phyloP scores from a whole-genome alignment of 2,888 invertebrate species.

The Lydus trimaculatus region DNA sequence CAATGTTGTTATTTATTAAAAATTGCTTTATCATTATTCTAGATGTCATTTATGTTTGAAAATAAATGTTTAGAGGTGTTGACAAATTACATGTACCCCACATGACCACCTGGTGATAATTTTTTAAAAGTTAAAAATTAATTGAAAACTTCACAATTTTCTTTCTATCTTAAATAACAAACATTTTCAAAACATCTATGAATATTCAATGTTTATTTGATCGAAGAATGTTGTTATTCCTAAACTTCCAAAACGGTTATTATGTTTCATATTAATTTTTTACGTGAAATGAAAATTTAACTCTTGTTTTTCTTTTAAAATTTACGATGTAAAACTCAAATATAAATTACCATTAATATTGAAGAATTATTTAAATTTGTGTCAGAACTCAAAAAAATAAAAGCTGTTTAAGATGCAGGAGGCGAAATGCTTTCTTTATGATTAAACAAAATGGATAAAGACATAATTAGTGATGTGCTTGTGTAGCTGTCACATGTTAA shows the following conservation, averaged over 20 bases:
- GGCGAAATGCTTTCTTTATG: background rate
- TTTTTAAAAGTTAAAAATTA: background rate
- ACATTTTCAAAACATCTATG: background rate
- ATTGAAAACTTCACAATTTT: background rate
- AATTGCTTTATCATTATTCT: background rate
- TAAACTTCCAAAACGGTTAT: background rate
- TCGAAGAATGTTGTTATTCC: slow-evolving; percentile 9
- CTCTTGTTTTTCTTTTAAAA: background rate
- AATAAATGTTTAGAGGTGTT: background rate
- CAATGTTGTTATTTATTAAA: background rate
- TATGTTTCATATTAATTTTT: background rate
- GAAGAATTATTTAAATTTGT: background rate
- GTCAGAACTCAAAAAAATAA: background rate
- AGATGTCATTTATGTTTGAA: background rate
- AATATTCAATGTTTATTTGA: background rate
- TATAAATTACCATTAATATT: background rate
- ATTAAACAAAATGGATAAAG: slow-evolving; percentile 1
- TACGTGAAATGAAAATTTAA: background rate
- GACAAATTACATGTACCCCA: background rate
- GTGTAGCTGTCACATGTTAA: background rate
- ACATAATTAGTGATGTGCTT: background rate
- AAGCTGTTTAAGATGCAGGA: background rate
- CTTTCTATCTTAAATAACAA: background rate
- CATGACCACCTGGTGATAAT: background rate
- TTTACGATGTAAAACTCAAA: background rate